These are phyloP conservation scores for Dendronephthya gigantea DNA, from an alignment of 64 coral and sea anemone species.

Conservation along the genomic window DNA sequence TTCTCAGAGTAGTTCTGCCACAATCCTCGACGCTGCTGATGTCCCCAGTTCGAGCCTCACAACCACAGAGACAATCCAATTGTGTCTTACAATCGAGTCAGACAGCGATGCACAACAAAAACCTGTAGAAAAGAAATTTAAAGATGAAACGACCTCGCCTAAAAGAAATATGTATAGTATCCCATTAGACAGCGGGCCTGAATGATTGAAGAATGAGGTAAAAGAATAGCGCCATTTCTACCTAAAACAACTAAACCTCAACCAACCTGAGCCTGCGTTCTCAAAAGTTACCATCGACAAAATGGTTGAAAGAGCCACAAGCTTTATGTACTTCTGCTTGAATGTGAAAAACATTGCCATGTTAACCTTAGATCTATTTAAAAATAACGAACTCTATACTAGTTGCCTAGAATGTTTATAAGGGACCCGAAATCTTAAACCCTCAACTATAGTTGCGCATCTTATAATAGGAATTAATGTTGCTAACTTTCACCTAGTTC, in stretches of 20 bases:
- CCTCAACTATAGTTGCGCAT: background rate
- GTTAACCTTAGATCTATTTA: constrained; percentile 1
- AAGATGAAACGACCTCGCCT: too few relatives aligned
- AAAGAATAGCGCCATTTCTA: background rate
- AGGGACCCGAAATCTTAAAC: constrained; percentile 5
- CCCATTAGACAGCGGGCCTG: too few relatives aligned
- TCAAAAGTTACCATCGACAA: background rate
- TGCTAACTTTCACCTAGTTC: constrained; percentile 17
- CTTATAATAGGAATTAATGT: background rate
- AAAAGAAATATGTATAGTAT: too few relatives aligned
- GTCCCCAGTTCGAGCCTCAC: too few relatives aligned
- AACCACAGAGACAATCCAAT: too few relatives aligned
- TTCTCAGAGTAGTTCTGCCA: too few relatives aligned
- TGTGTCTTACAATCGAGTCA: too few relatives aligned
- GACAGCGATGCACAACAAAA: too few relatives aligned
- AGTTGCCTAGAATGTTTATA: background rate
- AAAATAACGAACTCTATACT: background rate
- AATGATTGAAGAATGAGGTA: background rate
- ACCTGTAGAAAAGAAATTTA: too few relatives aligned
- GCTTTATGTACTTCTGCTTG: background rate
- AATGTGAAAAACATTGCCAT: background rate
- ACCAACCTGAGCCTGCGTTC: background rate
- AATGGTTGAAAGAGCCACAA: background rate
- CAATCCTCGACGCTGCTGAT: too few relatives aligned
- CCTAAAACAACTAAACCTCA: background rate